phyloP scores from a whole-genome alignment of 2,888 invertebrate genomes.

The Tetheella fluctuosa region DNA sequence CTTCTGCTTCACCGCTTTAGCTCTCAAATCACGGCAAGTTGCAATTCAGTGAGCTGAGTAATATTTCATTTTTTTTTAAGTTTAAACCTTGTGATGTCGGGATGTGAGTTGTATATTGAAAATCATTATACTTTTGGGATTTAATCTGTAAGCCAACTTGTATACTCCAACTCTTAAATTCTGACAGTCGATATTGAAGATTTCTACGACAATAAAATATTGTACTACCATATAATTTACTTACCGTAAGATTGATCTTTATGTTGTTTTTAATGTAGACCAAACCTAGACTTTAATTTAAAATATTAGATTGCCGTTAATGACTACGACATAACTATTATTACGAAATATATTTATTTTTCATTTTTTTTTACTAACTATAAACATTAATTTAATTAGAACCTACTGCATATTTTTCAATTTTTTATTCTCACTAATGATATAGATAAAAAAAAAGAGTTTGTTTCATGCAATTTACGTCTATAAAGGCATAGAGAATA shows the following conservation, averaged over 20 bases:
- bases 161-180: slow-evolving; percentile 48
- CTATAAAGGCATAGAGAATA: too few relatives aligned
- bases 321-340: background rate
- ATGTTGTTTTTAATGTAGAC: background rate
- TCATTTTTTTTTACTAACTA: too few relatives aligned
- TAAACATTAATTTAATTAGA: too few relatives aligned
- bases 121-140: slow-evolving; percentile 63
- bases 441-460: too few relatives aligned
- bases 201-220: slow-evolving; percentile 17
- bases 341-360: too few relatives aligned
- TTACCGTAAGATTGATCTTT: background rate
- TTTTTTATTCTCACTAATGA: too few relatives aligned
- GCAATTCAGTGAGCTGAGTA: slow-evolving; percentile 47
- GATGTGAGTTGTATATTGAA: slow-evolving; percentile 67
- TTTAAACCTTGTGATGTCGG: slow-evolving; percentile 49
- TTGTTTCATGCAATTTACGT: too few relatives aligned
- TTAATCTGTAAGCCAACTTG: slow-evolving; percentile 48
- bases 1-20: slow-evolving; percentile 24
- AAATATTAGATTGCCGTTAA: background rate
- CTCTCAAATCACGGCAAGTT: slow-evolving; percentile 25
- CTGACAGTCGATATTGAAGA: slow-evolving; percentile 6
- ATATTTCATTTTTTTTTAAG: slow-evolving; percentile 73
- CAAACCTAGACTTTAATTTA: background rate
- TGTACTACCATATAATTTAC: background rate
- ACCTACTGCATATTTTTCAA: too few relatives aligned